phyloP scores from a whole-genome alignment of 2,888 invertebrate species.

The Phyllotreta striolata region DNA sequence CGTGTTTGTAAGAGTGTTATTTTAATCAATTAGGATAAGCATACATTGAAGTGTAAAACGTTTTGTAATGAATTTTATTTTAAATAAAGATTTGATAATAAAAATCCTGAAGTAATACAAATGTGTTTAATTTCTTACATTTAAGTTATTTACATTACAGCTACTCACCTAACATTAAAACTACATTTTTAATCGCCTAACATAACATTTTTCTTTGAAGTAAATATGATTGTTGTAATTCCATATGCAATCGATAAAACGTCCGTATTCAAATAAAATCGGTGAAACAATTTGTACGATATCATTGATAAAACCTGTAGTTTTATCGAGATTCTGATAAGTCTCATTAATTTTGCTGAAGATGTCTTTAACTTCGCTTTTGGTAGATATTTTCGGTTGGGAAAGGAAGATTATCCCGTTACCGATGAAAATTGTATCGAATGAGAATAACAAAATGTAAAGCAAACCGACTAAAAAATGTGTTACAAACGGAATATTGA shows the following conservation, averaged over 20 bases:
- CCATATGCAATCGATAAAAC: conserved; percentile 37
- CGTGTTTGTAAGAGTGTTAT: too few species aligned
- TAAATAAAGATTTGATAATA: too few species aligned
- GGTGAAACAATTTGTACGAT: conserved; percentile 46
- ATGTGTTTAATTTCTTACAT: background rate
- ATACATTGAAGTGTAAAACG: too few species aligned
- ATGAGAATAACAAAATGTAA: conserved; percentile 49
- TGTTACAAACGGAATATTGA: conserved; percentile 54
- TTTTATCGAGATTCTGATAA: conserved; percentile 30
- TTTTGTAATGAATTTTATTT: too few species aligned
- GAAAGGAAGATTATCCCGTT: conserved; percentile 42
- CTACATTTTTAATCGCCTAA: conserved; percentile 11
- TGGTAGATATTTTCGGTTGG: conserved; percentile 24
- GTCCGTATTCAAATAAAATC: conserved; percentile 35
- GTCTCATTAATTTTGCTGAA: conserved; percentile 36
- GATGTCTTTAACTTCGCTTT: conserved; percentile 31
- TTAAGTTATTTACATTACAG: too few species aligned
- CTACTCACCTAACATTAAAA: conserved; percentile 7
- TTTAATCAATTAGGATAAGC: too few species aligned
- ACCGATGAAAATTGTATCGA: conserved; percentile 48
- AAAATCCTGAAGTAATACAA: too few species aligned
- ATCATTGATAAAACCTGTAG: conserved; percentile 40
- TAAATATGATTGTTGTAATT: conserved; percentile 46
- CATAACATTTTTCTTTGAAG: conserved; percentile 28
- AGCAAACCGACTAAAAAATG: conserved; percentile 56